A percentile compares a stretch with the other conserved stretches of the same genome.
These are phyloP conservation scores for Eupsilia transversa DNA, from an alignment of 2,888 invertebrate species.

Conservation along the genomic window DNA sequence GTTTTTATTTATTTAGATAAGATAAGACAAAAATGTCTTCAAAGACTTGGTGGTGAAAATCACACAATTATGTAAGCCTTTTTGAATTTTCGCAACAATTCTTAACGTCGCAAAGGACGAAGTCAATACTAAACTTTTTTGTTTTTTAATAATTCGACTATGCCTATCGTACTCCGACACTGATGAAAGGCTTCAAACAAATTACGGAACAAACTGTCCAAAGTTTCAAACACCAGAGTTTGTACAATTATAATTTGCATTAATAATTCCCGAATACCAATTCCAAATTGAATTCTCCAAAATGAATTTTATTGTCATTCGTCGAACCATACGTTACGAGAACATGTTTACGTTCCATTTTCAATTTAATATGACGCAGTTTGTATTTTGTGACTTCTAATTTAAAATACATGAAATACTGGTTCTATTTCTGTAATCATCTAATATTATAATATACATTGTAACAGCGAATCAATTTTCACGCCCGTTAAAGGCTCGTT, in stretches of 20 bases:
- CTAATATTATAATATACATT: too few relatives aligned
- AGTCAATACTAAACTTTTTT: not conserved
- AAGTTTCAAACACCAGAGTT: constrained; percentile 25
- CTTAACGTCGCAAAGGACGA: not conserved
- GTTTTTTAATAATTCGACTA: not conserved
- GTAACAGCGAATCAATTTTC: too few relatives aligned
- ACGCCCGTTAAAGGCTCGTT: too few relatives aligned
- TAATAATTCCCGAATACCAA: constrained; percentile 21
- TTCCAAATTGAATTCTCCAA: constrained; percentile 35
- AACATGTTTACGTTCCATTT: constrained; percentile 29
- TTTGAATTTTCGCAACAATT: not conserved
- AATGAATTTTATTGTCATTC: constrained; percentile 31
- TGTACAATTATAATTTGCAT: constrained; percentile 40
- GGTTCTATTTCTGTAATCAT: not conserved
- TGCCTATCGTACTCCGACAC: not conserved
- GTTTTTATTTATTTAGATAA: too few relatives aligned
- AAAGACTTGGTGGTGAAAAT: not conserved
- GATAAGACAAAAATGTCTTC: too few relatives aligned
- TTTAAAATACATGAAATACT: constrained; percentile 11
- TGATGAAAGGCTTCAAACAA: constrained; percentile 19
- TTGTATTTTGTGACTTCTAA: constrained; percentile 10
- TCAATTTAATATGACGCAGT: constrained; percentile 17
- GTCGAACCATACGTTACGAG: constrained; percentile 13
- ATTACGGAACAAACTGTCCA: constrained; percentile 28
- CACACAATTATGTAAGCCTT: not conserved